Percentiles rank a stretch among this genome's conserved stretches.
Evolutionary conservation across 2,113 vertebrate genomes (phyloP).

Genomic region (Ictalurus furcatus): DNA sequence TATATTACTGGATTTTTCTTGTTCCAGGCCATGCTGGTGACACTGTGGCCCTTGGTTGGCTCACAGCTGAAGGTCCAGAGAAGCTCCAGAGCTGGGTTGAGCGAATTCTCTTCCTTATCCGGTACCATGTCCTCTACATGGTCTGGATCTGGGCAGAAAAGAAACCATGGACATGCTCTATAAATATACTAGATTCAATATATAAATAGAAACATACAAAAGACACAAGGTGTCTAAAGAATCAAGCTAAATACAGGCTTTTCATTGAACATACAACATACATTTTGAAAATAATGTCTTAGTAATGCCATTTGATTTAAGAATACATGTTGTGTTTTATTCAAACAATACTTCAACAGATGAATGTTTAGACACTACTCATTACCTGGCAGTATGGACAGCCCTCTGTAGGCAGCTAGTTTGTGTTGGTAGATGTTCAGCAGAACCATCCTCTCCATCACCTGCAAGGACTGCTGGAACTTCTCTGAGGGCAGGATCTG

Average conservation of each 20-base stretch:
- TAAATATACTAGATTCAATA: neutral
- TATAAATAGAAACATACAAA: neutral
- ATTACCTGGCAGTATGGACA: constrained; percentile 80
- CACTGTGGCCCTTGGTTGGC: constrained; percentile 70
- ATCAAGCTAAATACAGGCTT: neutral
- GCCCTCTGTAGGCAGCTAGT: constrained; percentile 82
- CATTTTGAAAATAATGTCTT: neutral
- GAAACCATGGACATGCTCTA: neutral
- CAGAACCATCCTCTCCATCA: constrained; percentile 84
- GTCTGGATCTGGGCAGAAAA: constrained; percentile 57
- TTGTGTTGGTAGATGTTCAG: constrained; percentile 81
- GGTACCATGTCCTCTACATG: neutral
- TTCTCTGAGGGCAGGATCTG: constrained; percentile 73
- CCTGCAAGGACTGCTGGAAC: constrained; percentile 76
- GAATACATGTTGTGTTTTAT: neutral
- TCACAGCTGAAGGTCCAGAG: constrained; percentile 85
- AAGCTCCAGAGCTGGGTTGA: constrained; percentile 68
- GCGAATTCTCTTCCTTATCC: neutral
- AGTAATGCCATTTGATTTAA: neutral
- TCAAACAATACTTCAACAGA: neutral
- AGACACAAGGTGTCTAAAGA: neutral
- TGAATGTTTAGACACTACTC: neutral
- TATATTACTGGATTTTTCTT: constrained; percentile 80
- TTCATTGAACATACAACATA: neutral
- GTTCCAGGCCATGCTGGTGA: constrained; percentile 88